Conservation (phyloP, 2,888 invertebrate species). For the Amaurobius ferox region DNA sequence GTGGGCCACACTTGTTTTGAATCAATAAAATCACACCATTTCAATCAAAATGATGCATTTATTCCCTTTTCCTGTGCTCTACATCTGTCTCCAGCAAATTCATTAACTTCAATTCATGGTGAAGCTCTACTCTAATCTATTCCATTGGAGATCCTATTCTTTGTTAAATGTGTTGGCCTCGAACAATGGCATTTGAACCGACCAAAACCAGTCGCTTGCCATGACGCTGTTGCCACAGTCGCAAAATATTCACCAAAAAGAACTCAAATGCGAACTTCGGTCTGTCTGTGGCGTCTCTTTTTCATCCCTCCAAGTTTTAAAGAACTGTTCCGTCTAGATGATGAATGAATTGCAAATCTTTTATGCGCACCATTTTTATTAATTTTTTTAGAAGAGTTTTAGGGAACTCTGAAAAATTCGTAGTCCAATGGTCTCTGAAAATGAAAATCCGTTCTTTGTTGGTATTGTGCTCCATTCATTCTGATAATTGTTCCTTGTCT, state of each 20-base stretch:
- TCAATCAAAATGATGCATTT: too few relatives aligned
- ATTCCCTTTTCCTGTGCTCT: too few relatives aligned
- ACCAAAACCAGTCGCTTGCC: slow-evolving; percentile 19
- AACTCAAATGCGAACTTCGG: too few relatives aligned
- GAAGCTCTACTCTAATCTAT: too few relatives aligned
- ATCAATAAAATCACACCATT: too few relatives aligned
- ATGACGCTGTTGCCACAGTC: background rate
- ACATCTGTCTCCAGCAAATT: too few relatives aligned
- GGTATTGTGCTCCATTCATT: too few relatives aligned
- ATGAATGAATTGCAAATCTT: background rate
- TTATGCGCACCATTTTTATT: background rate
- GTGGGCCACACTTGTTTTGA: too few relatives aligned
- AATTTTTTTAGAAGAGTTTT: background rate
- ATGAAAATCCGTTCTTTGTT: background rate
- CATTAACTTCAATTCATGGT: too few relatives aligned
- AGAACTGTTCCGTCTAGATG: background rate
- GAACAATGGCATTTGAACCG: slow-evolving; percentile 37
- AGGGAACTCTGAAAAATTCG: background rate
- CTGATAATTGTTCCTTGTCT: too few relatives aligned
- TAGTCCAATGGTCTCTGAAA: background rate
- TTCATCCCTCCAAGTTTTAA: background rate
- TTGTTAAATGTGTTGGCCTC: slow-evolving; percentile 5
- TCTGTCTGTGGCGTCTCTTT: too few relatives aligned
- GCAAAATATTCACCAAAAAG: background rate
- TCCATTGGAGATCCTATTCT: too few relatives aligned